These are phyloP conservation scores for Episyrphus balteatus DNA, from an alignment of 1,140 invertebrate genomes.

Conservation along the genomic window DNA sequence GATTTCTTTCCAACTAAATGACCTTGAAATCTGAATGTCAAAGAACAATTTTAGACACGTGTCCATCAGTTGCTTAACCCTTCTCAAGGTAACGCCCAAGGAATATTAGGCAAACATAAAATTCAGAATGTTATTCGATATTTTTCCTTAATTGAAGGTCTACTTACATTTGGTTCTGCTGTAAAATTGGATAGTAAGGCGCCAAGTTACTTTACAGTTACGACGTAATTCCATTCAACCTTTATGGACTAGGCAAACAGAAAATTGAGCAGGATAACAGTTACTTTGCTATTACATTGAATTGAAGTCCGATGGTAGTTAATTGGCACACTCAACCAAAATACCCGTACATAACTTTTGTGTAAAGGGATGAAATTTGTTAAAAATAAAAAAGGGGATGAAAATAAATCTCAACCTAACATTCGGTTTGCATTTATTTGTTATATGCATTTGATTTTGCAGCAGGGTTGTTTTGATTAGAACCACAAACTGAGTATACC, in stretches of 20 bases:
- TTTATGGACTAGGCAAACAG: slow-evolving; percentile 29
- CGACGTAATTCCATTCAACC: slow-evolving; percentile 37
- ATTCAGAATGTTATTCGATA: too few relatives aligned
- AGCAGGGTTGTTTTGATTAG: too few relatives aligned
- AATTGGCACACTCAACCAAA: not conserved
- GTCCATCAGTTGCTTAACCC: slow-evolving; percentile 37
- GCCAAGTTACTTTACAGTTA: slow-evolving; percentile 31
- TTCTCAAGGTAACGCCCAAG: slow-evolving; percentile 39
- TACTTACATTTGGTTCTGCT: not conserved
- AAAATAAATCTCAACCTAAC: slow-evolving; percentile 2
- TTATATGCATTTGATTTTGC: too few relatives aligned
- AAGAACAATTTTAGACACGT: slow-evolving; percentile 21
- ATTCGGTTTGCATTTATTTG: not conserved
- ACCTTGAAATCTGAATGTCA: too few relatives aligned
- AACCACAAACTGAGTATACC: too few relatives aligned
- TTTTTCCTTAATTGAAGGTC: too few relatives aligned
- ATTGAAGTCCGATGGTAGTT: not conserved
- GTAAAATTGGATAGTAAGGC: not conserved
- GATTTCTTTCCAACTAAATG: too few relatives aligned
- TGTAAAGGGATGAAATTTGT: not conserved
- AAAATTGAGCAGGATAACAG: not conserved
- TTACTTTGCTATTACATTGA: slow-evolving; percentile 31
- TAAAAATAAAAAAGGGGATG: not conserved
- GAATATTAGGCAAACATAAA: slow-evolving; percentile 26
- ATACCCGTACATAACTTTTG: too few relatives aligned